Evolutionary conservation across 2,113 vertebrate genomes (phyloP).

Genomic region (Dinomys branickii): DNA sequence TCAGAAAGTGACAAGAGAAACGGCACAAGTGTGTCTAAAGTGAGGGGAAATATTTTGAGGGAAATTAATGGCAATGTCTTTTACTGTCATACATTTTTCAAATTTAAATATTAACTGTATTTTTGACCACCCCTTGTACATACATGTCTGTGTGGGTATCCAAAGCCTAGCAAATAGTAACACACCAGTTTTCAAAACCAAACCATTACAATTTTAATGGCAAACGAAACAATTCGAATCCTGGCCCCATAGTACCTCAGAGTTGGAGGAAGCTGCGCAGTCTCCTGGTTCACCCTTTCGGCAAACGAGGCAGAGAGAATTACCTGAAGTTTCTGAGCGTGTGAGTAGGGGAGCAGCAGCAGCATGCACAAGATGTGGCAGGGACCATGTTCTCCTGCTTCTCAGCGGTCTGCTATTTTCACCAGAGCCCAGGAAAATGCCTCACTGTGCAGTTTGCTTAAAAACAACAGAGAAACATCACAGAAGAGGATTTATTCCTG

Average conservation of each 20-base stretch:
- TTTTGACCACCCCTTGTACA: neutral
- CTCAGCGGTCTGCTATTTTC: neutral
- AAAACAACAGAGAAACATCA: slow-evolving; percentile 59
- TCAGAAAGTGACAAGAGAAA: neutral
- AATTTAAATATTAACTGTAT: neutral
- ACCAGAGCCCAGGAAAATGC: neutral
- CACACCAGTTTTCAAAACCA: neutral
- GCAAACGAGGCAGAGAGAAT: neutral
- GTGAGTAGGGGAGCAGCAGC: neutral
- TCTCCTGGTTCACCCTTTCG: neutral
- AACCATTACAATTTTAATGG: slow-evolving; percentile 25
- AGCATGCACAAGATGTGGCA: accelerated
- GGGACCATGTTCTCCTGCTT: accelerated
- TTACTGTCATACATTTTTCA: neutral
- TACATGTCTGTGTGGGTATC: too few relatives aligned
- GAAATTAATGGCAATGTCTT: neutral
- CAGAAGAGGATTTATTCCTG: slow-evolving; percentile 51
- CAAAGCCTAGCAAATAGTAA: neutral
- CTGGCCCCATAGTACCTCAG: neutral
- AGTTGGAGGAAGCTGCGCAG: neutral
- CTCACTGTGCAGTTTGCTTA: slow-evolving; percentile 62
- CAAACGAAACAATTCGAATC: neutral
- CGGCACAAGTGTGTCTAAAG: neutral
- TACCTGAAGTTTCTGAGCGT: neutral
- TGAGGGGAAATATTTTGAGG: neutral